A percentile compares a stretch with the other conserved stretches of the same genome.
Conservation (phyloP, 92 coral and sea anemone species). For the Parazoanthus atlanticus region DNA sequence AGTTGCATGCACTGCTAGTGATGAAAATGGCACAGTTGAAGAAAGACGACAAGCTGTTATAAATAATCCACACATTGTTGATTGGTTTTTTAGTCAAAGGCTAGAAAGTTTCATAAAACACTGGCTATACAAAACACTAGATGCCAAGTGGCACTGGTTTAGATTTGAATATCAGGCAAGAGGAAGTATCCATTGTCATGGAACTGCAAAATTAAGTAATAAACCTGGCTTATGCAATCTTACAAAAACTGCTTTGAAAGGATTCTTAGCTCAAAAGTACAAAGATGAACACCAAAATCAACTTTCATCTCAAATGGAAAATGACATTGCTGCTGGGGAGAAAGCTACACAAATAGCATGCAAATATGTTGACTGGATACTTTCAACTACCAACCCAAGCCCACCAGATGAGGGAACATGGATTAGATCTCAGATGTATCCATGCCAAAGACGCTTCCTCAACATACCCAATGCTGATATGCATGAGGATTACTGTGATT, state of each 20-base stretch:
- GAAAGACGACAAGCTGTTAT: slow-evolving; percentile 56
- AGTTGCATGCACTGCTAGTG: background rate
- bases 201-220: slow-evolving; percentile 74
- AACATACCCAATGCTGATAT: too few species aligned
- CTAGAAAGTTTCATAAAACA: slow-evolving; percentile 77
- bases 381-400: too few species aligned
- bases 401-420: too few species aligned
- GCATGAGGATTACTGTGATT: too few species aligned
- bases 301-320: slow-evolving; percentile 47
- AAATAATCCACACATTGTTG: slow-evolving; percentile 43
- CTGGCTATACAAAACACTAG: slow-evolving; percentile 78
- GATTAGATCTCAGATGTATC: too few species aligned
- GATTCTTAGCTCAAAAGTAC: slow-evolving; percentile 77
- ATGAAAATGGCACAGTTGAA: too few species aligned
- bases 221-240: slow-evolving; percentile 82
- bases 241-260: slow-evolving; percentile 71
- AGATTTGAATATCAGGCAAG: slow-evolving; percentile 83
- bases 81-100: slow-evolving; percentile 84
- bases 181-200: slow-evolving; percentile 83
- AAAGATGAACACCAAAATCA: slow-evolving; percentile 64
- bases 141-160: slow-evolving; percentile 83
- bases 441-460: too few species aligned
- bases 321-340: too few species aligned
- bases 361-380: too few species aligned
- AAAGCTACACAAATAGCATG: too few species aligned